Conservation (phyloP, 2,888 invertebrate genomes). For the Oxyteleia sp. region DNA sequence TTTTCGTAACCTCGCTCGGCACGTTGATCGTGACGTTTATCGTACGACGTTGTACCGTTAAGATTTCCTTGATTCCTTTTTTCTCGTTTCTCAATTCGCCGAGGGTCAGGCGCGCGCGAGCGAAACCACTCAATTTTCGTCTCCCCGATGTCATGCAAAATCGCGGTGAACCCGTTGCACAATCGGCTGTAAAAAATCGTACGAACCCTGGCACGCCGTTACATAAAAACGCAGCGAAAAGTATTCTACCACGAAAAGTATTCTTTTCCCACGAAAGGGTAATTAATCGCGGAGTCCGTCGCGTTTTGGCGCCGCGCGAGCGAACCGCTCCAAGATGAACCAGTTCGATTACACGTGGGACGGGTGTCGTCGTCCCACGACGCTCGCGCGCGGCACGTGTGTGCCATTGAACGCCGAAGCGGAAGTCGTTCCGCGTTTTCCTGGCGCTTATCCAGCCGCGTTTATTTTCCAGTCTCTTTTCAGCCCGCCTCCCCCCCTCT, state of each 20-base stretch:
- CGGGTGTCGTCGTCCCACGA: slow-evolving; percentile 56
- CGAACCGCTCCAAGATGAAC: slow-evolving; percentile 34
- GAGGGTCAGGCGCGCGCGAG: too few species aligned
- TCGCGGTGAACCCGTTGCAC: too few species aligned
- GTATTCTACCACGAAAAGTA: too few species aligned
- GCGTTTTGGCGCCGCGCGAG: too few species aligned
- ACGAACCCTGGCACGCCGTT: too few species aligned
- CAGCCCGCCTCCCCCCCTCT: slow-evolving; percentile 11
- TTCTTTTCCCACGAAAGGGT: too few species aligned
- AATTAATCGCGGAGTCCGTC: too few species aligned
- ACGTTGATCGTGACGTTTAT: slow-evolving; percentile 66
- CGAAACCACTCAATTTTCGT: too few species aligned
- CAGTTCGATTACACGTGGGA: slow-evolving; percentile 66
- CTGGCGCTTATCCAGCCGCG: slow-evolving; percentile 73
- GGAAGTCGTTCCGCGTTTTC: slow-evolving; percentile 72
- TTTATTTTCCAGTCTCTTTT: slow-evolving; percentile 35
- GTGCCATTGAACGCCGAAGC: slow-evolving; percentile 63
- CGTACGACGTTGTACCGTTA: slow-evolving; percentile 58
- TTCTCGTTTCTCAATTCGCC: slow-evolving; percentile 38
- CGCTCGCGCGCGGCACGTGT: slow-evolving; percentile 59
- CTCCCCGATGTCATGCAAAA: too few species aligned
- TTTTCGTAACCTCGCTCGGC: slow-evolving; percentile 61
- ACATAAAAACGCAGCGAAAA: too few species aligned
- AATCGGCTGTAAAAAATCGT: too few species aligned
- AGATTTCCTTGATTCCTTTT: slow-evolving; percentile 64